Conservation (phyloP, 2,113 vertebrate genomes). For the Megalops atlanticus region DNA sequence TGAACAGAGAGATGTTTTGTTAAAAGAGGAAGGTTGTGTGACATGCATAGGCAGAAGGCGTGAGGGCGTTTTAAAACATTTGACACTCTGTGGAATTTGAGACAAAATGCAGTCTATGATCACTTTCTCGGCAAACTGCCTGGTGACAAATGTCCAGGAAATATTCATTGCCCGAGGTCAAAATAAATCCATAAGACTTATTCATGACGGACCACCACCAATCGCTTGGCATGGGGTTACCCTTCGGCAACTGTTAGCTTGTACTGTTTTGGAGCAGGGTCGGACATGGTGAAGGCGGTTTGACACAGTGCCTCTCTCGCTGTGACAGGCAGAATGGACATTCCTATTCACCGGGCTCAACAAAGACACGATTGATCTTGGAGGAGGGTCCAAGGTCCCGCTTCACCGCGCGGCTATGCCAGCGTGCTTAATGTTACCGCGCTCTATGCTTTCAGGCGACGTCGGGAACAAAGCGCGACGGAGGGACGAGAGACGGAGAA, state of each 20-base stretch:
- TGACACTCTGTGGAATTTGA: not conserved
- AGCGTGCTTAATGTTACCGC: constrained; percentile 20
- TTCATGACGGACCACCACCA: not conserved
- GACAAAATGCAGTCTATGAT: not conserved
- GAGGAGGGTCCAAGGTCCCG: constrained; percentile 21
- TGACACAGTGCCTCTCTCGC: not conserved
- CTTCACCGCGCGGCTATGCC: constrained; percentile 15
- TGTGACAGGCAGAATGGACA: not conserved
- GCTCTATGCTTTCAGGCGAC: constrained; percentile 4
- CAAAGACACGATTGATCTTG: constrained; percentile 22
- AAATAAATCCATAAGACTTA: not conserved
- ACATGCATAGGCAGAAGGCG: not conserved
- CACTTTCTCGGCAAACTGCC: no score
- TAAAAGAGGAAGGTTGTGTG: not conserved
- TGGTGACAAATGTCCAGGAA: no score
- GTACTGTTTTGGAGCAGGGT: not conserved
- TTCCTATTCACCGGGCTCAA: constrained; percentile 6
- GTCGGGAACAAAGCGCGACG: constrained; percentile 29
- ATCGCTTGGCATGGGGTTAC: not conserved
- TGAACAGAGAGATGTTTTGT: not conserved
- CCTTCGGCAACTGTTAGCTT: not conserved
- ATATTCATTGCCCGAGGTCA: not conserved
- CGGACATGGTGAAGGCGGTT: not conserved
- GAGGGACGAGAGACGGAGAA: constrained; percentile 35
- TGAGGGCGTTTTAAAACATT: not conserved